phyloP scores from a whole-genome alignment of 1,140 invertebrate genomes.

The Ceratosolen solmsi region DNA sequence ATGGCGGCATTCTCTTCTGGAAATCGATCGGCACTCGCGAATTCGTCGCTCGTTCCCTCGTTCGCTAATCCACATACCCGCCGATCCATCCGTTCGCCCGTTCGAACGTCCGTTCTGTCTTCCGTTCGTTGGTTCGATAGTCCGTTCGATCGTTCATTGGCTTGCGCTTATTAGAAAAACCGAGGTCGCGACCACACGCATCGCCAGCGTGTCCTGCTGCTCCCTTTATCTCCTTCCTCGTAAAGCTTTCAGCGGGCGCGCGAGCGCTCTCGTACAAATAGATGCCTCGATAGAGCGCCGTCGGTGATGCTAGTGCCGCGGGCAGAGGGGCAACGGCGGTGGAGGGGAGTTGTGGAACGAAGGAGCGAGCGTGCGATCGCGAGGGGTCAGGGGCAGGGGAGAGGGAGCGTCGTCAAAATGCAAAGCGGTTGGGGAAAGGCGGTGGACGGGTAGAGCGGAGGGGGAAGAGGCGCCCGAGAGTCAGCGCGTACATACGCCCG shows the following conservation, averaged over 20 bases:
- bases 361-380: background rate
- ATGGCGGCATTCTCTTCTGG: background rate
- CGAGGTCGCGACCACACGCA: conserved; percentile 61
- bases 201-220: conserved; percentile 57
- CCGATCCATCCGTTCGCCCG: too few relatives aligned
- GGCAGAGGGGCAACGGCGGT: background rate
- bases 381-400: conserved; percentile 31
- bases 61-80: too few relatives aligned
- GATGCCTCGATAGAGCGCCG: conserved; percentile 32
- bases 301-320: too few relatives aligned
- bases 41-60: background rate
- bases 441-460: conserved; percentile 52
- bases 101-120: too few relatives aligned
- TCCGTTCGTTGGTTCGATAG: too few relatives aligned
- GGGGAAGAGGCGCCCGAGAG: conserved; percentile 55
- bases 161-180: background rate
- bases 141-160: background rate
- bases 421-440: conserved; percentile 37
- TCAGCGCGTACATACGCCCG: conserved; percentile 24
- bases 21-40: conserved; percentile 27
- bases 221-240: conserved; percentile 47
- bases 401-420: conserved; percentile 39
- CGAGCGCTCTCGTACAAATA: conserved; percentile 31
- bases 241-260: conserved; percentile 41
- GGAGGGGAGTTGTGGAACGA: conserved; percentile 6